phyloP scores from a whole-genome alignment of 2,888 invertebrate genomes.

The Automeris io region DNA sequence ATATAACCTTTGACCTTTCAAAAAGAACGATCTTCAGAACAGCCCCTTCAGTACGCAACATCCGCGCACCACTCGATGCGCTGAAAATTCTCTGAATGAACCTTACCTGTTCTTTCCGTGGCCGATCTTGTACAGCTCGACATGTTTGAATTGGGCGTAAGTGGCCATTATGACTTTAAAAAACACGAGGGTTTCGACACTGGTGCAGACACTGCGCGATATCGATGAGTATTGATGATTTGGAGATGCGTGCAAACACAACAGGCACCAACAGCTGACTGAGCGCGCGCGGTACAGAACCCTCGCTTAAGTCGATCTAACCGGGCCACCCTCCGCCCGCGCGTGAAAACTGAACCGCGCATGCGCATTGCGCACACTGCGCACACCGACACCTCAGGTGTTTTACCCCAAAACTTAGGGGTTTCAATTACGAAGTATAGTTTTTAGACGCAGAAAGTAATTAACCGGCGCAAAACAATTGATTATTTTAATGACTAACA shows the following conservation, averaged over 20 bases:
- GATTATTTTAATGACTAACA: too few species aligned
- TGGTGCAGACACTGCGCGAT: constrained; percentile 44
- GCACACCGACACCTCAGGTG: constrained; percentile 43
- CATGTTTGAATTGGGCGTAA: constrained; percentile 94
- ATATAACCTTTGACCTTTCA: constrained; percentile 23
- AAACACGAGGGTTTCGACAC: constrained; percentile 41
- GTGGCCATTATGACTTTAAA: constrained; percentile 83
- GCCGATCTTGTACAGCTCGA: constrained; percentile 95
- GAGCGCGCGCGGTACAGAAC: constrained; percentile 62
- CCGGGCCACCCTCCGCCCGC: constrained; percentile 63
- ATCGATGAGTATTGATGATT: constrained; percentile 19
- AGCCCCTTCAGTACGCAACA: constrained; percentile 32
- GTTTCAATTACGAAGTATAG: too few species aligned
- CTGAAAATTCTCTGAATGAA: constrained; percentile 21
- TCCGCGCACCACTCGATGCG: constrained; percentile 30
- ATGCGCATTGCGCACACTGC: constrained; percentile 53
- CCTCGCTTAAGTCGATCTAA: constrained; percentile 70
- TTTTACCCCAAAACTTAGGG: too few species aligned
- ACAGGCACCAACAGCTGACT: constrained; percentile 70
- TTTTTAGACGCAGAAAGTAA: too few species aligned
- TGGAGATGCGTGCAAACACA: constrained; percentile 38
- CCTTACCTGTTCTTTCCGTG: constrained; percentile 93
- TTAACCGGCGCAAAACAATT: too few species aligned
- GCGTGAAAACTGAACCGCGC: constrained; percentile 50
- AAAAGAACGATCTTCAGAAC: constrained; percentile 24